phyloP scores from a whole-genome alignment of 2,797 vertebrate species.

The Galagoides demidoff region DNA sequence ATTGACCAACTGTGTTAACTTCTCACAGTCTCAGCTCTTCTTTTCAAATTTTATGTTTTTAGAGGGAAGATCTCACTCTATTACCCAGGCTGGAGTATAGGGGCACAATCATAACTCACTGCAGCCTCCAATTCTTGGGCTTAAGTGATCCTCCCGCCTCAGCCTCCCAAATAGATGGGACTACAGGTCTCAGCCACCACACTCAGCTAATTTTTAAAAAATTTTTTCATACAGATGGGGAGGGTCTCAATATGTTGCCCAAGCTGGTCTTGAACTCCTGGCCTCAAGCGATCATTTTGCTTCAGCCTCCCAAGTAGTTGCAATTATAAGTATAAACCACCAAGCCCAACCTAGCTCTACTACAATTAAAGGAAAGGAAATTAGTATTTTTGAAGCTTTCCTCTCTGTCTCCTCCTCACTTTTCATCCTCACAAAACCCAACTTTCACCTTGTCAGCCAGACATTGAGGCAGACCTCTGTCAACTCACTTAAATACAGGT shows the following conservation, averaged over 20 bases:
- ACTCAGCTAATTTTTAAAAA: no score
- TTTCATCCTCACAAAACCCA: not conserved
- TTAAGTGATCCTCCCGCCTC: not conserved
- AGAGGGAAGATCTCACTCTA: not conserved
- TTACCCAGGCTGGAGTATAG: not conserved
- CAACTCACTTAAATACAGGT: not conserved
- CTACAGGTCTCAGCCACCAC: no score
- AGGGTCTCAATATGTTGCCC: no score
- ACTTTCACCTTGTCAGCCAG: not conserved
- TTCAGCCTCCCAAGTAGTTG: not conserved
- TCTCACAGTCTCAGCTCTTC: not conserved
- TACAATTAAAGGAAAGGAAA: not conserved
- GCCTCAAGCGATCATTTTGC: not conserved
- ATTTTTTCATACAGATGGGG: no score
- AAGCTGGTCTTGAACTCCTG: not conserved
- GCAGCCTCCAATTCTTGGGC: not conserved
- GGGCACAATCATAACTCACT: not conserved
- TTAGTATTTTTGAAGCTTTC: not conserved
- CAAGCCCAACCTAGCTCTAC: not conserved
- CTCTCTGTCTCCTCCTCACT: not conserved
- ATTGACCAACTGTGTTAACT: not conserved
- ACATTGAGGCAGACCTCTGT: not conserved
- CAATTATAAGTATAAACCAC: not conserved
- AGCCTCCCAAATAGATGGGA: no score
- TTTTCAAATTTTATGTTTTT: not conserved